Conservation (phyloP, 2,888 invertebrate genomes). For the Agrochola lychnidis region DNA sequence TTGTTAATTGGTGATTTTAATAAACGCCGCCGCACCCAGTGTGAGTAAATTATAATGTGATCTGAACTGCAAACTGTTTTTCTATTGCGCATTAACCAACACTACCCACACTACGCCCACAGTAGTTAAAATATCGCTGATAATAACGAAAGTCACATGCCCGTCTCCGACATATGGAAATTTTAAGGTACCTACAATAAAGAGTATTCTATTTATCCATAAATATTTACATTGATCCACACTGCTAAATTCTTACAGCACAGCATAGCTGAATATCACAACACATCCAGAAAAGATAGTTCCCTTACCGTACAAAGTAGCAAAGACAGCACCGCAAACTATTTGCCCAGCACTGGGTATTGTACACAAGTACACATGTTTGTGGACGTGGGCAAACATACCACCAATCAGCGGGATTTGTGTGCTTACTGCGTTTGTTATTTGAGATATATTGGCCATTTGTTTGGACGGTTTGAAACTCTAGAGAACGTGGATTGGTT, state of each 20-base stretch:
- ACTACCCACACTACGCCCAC: no score
- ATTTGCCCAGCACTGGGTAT: conserved; percentile 66
- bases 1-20: no score
- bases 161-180: no score
- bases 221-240: not conserved
- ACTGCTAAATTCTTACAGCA: not conserved
- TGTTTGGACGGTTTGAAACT: conserved; percentile 19
- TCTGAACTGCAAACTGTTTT: no score
- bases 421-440: conserved; percentile 57
- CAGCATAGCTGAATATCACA: not conserved
- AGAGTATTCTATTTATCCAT: not conserved
- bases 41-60: no score
- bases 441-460: conserved; percentile 54
- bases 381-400: conserved; percentile 59
- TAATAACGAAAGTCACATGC: no score
- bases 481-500: conserved; percentile 8
- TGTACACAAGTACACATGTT: conserved; percentile 52
- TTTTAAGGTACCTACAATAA: not conserved
- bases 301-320: conserved; percentile 9
- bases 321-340: conserved; percentile 55
- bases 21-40: no score
- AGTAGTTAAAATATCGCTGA: no score
- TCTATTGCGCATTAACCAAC: no score
- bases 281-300: conserved; percentile 11
- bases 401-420: conserved; percentile 65